Base-by-base conservation (phyloP, 2,888 invertebrate genomes). In the Camponotus fellah region DNA sequence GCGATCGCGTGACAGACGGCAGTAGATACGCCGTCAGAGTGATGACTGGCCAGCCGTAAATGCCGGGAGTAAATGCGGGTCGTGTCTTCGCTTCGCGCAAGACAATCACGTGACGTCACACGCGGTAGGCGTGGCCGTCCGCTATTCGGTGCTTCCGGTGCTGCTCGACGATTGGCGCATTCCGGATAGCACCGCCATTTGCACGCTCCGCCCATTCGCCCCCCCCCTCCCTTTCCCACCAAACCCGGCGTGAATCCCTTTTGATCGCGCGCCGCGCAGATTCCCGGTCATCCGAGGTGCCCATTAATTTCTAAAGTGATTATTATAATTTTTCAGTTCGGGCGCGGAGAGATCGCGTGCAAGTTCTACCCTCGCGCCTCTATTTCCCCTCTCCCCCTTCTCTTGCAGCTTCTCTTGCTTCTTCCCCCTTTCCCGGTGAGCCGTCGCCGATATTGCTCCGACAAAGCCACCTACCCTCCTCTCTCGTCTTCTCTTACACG, bases 261-360 rank as follows among this genome's bases (percentile, higher is more conserved):
- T 56, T 74, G 69, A 71, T 72, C 72, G 37, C 69, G 71, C 80
- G 72, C 21, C 65, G 65, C 75, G 77, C 82, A 79, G 79, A 85
- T 6, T 77, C 72, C 26, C 77, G 64, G 60, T 76, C 72, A 82
- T 46, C 60, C 60, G 82, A 83, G 88, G 86, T 86, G 86, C 87
- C 75, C 91, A 91, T 92, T 92, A 91, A 92, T 92, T 92, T 91
- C 87, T 90, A 92, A 90, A 89, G 89, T 90, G 91, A 91, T 92
- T 92, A 92, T 92, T 92, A 90, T 89, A 90, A 91, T 92, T 92
- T 91, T 91, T 90, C 88, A 81, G 26, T 81, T 81, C 5, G 32
- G 81, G 56, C 81, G 77, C 85, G 86, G 5, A 6, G 5, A 6
- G 46, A 79, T 84, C 53, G 71, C 34, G 46, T 43, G 56, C 68